Evolutionary conservation across 2,888 invertebrate genomes (phyloP), one percentile per base, ranked within the genome.

Genomic region (Acrobasis consociella): DNA sequence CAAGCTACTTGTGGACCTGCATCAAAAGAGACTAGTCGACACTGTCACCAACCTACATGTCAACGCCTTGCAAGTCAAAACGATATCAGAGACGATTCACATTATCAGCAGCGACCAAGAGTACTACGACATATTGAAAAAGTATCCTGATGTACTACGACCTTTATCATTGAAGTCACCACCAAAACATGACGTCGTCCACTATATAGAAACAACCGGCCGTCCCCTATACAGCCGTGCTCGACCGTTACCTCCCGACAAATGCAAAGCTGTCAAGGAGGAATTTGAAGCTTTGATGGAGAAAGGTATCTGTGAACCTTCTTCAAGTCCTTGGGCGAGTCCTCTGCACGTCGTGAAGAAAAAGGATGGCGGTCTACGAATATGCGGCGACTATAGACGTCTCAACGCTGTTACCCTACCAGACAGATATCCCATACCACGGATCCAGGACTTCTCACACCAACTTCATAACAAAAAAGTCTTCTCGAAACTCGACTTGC

Each of bases 331-430:
- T 3, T 71, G 69, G 69, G 67, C 22, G 9, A 62, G 68, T 42
- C 72, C 68, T 0, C 63, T 88, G 13, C 71, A 72, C 39, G 63
- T 72, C 0, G 75, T 70, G 0, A 64, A 58, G 49, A 82, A 78
- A 46, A 71, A 73, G 16, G 63, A 74, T 15, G 71, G 71, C 0
- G 42, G 53, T 1, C n/a, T 73, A 53, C 68, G 70, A 8, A 49
- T 60, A 17, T 59, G 49, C 42, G 49, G 59, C 5, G 59, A 59
- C 49, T 59, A 59, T 46, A 59, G 59, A 31, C 31, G 59, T 15
- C 31, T 59, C 8, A 59, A 59, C n/a, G n/a, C 59, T 9, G 37
- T 49, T 5, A 50, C 59, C 8, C n/a, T 46, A 50, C 59, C 31
- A 11, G 49, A 59, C 15, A 49, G 49, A 49, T 59, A 59, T 22